Conservation (phyloP, 2,113 vertebrate genomes). For the Hassar affinis region DNA sequence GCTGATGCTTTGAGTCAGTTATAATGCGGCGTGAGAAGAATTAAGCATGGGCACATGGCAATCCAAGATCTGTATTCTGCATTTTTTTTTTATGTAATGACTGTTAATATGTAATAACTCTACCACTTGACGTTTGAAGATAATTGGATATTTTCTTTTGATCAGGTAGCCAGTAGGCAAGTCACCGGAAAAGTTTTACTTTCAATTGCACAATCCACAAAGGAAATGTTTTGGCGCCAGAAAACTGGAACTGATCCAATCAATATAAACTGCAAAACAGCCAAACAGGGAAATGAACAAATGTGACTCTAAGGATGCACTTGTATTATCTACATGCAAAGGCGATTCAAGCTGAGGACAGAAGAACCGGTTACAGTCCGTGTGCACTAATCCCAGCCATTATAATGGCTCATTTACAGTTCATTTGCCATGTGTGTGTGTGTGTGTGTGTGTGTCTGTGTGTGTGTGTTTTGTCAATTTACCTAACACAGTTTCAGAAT, state of each 20-base stretch:
- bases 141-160: neutral
- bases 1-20: neutral
- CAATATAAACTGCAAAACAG: neutral
- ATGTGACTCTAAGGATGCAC: neutral
- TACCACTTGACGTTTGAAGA: neutral
- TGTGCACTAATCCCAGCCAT: slow-evolving; percentile 7
- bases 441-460: slow-evolving; percentile 3
- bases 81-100: neutral
- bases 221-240: neutral
- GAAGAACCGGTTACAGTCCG: neutral
- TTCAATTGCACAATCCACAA: neutral
- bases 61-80: neutral
- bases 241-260: neutral
- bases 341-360: neutral
- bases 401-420: neutral
- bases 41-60: neutral
- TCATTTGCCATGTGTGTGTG: slow-evolving; percentile 3
- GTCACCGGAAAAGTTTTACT: neutral
- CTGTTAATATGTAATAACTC: neutral
- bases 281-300: neutral
- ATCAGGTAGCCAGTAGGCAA: neutral
- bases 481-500: neutral
- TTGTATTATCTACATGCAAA: neutral
- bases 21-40: neutral
- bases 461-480: too few relatives aligned